phyloP scores from a whole-genome alignment of 2,113 vertebrate genomes.

The Crocuta crocuta region DNA sequence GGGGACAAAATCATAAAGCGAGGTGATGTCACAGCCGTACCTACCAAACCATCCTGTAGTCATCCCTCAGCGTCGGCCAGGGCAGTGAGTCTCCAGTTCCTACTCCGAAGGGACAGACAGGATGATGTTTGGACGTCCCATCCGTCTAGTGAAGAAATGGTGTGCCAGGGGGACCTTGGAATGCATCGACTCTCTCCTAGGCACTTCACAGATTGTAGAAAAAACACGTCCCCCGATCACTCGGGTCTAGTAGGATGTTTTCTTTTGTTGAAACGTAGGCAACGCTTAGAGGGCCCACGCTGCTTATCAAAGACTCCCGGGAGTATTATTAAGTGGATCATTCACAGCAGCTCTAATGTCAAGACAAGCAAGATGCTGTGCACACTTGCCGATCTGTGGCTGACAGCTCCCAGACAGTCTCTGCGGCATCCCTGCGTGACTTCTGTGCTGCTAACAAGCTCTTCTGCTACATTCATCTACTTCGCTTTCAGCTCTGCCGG shows the following conservation, averaged over 20 bases:
- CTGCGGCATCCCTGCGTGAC: not conserved
- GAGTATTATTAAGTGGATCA: slow-evolving; percentile 53
- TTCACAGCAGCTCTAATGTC: not conserved
- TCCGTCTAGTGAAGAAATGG: not conserved
- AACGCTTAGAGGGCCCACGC: not conserved
- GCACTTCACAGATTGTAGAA: not conserved
- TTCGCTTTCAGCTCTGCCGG: slow-evolving; percentile 40
- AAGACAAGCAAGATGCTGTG: slow-evolving; percentile 43
- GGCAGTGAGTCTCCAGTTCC: not conserved
- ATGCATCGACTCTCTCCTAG: not conserved
- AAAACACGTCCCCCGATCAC: not conserved
- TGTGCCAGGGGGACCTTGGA: not conserved
- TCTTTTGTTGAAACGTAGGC: not conserved
- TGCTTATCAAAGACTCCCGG: not conserved
- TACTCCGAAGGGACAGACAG: not conserved
- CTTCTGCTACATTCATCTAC: not conserved
- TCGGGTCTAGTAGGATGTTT: not conserved
- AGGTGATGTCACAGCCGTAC: not conserved
- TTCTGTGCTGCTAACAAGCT: slow-evolving; percentile 26
- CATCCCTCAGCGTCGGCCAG: not conserved
- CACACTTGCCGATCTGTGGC: slow-evolving; percentile 33
- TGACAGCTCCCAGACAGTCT: slow-evolving; percentile 9
- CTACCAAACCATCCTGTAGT: not conserved
- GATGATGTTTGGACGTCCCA: too few species aligned
- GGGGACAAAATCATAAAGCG: not conserved